Evolutionary conservation across 2,797 vertebrate genomes (phyloP).

Genomic region (Melanotaenia nigrans): DNA sequence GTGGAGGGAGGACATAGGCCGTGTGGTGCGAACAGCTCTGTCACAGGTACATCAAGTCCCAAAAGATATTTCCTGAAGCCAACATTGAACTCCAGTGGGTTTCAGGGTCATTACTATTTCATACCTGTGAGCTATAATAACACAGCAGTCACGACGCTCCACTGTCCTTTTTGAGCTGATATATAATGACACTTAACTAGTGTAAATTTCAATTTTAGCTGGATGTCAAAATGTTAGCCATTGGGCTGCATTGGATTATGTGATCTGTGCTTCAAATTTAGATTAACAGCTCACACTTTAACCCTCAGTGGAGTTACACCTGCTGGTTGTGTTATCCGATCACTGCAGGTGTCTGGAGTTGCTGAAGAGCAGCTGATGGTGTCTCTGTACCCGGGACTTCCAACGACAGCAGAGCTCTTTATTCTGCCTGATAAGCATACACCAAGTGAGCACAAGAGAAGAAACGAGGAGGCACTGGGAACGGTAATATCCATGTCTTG

Average conservation of each 20-base stretch:
- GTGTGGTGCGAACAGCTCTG: slow-evolving; percentile 90
- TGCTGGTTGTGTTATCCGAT: slow-evolving; percentile 5
- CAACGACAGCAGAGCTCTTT: slow-evolving; percentile 94
- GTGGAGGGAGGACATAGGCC: slow-evolving; percentile 94
- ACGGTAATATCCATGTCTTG: slow-evolving; percentile 77
- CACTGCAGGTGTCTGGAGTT: slow-evolving; percentile 86
- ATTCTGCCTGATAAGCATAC: slow-evolving; percentile 88
- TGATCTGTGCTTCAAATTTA: slow-evolving; percentile 3
- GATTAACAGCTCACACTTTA: slow-evolving; percentile 9
- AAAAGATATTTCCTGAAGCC: slow-evolving; percentile 47
- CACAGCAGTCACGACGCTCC: slow-evolving; percentile 32
- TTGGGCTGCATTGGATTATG: background rate
- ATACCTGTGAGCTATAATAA: slow-evolving; percentile 52
- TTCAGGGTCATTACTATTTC: slow-evolving; percentile 71
- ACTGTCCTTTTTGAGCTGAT: slow-evolving; percentile 35
- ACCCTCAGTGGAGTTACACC: slow-evolving; percentile 5
- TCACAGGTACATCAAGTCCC: slow-evolving; percentile 85
- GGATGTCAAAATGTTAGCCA: slow-evolving; percentile 21
- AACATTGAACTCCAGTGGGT: slow-evolving; percentile 44
- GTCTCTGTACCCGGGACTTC: slow-evolving; percentile 92
- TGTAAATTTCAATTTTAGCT: slow-evolving; percentile 17
- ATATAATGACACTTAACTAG: slow-evolving; percentile 26
- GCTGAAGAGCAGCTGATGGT: slow-evolving; percentile 90
- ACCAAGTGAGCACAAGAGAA: slow-evolving; percentile 86
- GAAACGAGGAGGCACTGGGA: slow-evolving; percentile 85